Base-by-base conservation (phyloP, 92 coral and sea anemone species). In the Pocillopora grandis region DNA sequence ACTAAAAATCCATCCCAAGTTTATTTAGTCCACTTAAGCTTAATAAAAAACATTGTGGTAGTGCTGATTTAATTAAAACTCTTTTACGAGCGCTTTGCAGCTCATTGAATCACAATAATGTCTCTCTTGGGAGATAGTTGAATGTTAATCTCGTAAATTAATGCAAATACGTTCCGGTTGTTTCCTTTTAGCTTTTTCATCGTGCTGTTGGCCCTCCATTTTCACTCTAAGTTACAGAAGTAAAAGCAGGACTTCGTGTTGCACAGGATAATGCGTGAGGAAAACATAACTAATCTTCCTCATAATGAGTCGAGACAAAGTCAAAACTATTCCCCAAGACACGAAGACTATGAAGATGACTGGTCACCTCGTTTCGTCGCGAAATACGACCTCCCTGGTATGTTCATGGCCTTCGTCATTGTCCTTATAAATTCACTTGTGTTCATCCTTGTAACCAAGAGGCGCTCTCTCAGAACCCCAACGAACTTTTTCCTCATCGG, bases 401-500 rank as follows among this genome's bases (percentile, higher is more conserved):
- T 90, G 66, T 31, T 82, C 9, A 49, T 92, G 89, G 72, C 88
- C 21, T 62, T 89, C 2, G 59, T 89, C 14, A 86, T 92, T 52
- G 83, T 92, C 14, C 63, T 85, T 14, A 14, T 77, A 12, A 92
- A 92, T 76, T 36, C 83, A 16, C 42, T 75, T 20, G 90, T 92
- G 1, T 59, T 92, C 61, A 42, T 66, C 52, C 76, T 92, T 57
- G 63, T 89, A 49, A 62, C 71, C 27, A 84, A 71, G 21, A 89
- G 83, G 66, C 88, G 90, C 14, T 72, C 88, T 20, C 64, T 92
- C 9, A 60, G 90, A 52, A 89, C 89, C 10, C 79, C 78, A 2
- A 86, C 88, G 49, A 92, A 92, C 81, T 58, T 58, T 27, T 68
- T 92, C 52, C 87, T 92, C 17, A 58, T 73, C 7, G 88, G 95